Base-by-base conservation (phyloP, 2,797 vertebrate species). In the Pelochelys cantorii region DNA sequence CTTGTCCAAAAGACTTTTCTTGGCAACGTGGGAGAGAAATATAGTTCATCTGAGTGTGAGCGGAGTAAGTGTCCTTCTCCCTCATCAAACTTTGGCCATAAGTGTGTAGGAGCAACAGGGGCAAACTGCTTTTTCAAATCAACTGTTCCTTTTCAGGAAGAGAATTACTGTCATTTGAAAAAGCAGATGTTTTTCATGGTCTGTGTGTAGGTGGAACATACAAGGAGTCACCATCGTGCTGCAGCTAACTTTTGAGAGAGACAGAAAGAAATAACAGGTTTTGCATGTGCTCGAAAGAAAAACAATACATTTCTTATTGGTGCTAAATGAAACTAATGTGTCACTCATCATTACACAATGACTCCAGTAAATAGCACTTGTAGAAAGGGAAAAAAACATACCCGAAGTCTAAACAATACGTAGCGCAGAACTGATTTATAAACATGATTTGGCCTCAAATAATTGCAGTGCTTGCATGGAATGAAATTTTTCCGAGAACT, bases 221-320 rank as follows among this genome's bases (percentile, higher is more conserved):
- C 75, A 62, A 87, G 85, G 83, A 93, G 80, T 62, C 85, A 57
- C 57, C 83, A n/a, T 94, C 71, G 93, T 95, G 91, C 71, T 94
- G 74, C 90, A 91, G n/a, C 86, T 31, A 85, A 18, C 85, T 93
- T 83, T 79, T 55, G 14, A 83, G 57, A 95, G 68, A 94, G 92
- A 68, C 77, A 81, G 54, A 95, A 68, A 94, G 91, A 62, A 75
- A 88, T 92, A 96, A 95, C 79, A 96, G 82, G 88, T 82, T 75
- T 82, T 93, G 96, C 95, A 95, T 96, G 95, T 96, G 95, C 90
- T 97, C 93, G 95, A 89, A 94, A 97, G 83, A 88, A 96, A 60
- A 83, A 79, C 94, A 85, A 96, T 93, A 93, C 94, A 96, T 91
- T 94, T 93, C 60, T 84, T 81, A 80, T n/a, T 71, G 79, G 84